Percentiles rank a stretch among this genome's conserved stretches.
phyloP scores from a whole-genome alignment of 2,797 vertebrate genomes.

The Distichodus sexfasciatus region DNA sequence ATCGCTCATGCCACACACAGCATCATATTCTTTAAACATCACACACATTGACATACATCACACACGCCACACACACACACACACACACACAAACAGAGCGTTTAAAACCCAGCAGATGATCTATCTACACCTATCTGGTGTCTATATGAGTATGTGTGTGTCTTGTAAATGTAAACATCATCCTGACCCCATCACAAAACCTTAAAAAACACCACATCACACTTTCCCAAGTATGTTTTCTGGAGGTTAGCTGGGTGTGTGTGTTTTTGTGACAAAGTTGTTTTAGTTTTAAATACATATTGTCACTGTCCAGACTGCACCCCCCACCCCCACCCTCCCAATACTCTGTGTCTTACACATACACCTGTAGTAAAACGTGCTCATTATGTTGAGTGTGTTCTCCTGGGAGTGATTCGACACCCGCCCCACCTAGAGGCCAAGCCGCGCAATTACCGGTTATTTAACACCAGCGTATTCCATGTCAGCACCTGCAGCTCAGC shows the following conservation, averaged over 20 bases:
- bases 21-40: too few species aligned
- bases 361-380: neutral
- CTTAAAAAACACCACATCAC: neutral
- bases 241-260: neutral
- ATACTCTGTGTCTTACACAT: neutral
- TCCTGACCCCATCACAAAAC: neutral
- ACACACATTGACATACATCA: too few species aligned
- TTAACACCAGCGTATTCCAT: neutral
- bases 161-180: too few species aligned
- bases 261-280: neutral
- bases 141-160: neutral
- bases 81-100: too few species aligned
- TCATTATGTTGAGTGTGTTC: neutral
- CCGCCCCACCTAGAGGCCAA: slow-evolving; percentile 35
- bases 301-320: neutral
- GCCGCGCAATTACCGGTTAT: neutral
- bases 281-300: neutral
- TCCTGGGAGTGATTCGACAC: slow-evolving; percentile 3
- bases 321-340: neutral
- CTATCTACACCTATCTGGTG: too few species aligned
- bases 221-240: neutral
- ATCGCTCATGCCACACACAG: too few species aligned
- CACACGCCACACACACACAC: too few species aligned
- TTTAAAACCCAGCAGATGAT: too few species aligned
- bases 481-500: neutral